These are phyloP conservation scores for Macheiramphus alcinus DNA, from an alignment of 2,113 vertebrate genomes.

Conservation along the genomic window DNA sequence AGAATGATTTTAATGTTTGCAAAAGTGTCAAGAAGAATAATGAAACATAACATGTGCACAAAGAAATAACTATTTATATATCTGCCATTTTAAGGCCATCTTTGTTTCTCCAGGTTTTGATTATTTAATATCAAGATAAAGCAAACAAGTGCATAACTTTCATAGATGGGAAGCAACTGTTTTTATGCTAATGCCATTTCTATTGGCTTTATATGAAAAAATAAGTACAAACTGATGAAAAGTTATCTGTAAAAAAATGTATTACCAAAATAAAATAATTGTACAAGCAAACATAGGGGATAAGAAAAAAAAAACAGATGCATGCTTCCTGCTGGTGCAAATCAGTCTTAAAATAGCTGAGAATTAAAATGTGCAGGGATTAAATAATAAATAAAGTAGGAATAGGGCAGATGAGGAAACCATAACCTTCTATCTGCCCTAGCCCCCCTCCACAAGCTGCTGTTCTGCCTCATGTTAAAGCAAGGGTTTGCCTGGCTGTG, in stretches of 20 bases:
- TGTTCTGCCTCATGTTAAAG: neutral
- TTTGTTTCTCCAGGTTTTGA: neutral
- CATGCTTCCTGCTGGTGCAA: neutral
- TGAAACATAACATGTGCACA: neutral
- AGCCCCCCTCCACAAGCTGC: neutral
- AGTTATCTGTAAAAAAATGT: neutral
- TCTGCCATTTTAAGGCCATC: neutral
- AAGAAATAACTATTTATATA: neutral
- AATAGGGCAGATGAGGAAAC: neutral
- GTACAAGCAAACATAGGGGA: neutral
- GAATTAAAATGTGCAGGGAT: neutral
- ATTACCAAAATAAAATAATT: neutral
- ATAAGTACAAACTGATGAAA: neutral
- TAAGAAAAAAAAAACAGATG: neutral
- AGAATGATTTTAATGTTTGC: neutral
- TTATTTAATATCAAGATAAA: neutral
- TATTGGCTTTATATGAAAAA: neutral
- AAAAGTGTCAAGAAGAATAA: neutral
- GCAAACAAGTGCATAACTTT: neutral
- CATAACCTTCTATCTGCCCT: rapidly evolving
- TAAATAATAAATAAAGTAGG: neutral
- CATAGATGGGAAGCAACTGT: neutral
- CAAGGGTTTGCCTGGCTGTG: neutral
- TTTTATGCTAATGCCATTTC: neutral
- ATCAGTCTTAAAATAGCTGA: neutral